Evolutionary conservation across 1,140 invertebrate species (phyloP).

Genomic region (Caenorhabditis briggsae): DNA sequence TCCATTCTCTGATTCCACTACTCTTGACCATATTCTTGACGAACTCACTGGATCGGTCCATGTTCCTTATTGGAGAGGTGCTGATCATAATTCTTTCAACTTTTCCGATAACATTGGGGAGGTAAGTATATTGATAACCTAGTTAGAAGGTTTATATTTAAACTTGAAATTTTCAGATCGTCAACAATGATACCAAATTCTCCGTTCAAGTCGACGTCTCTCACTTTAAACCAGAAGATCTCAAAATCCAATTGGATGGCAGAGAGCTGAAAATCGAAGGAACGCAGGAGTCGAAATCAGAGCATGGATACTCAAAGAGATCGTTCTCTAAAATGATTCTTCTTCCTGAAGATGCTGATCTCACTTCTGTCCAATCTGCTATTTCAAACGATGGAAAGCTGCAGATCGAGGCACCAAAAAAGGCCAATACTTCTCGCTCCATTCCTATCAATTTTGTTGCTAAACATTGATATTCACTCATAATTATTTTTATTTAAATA

Average conservation of each 20-base stretch:
- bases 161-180: not conserved
- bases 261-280: constrained; percentile 45
- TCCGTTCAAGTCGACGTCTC: constrained; percentile 20
- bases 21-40: not conserved
- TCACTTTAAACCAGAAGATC: constrained; percentile 31
- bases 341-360: constrained; percentile 17
- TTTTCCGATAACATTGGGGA: constrained; percentile 22
- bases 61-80: constrained; percentile 29
- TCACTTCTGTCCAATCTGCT: constrained; percentile 12
- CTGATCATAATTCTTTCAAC: constrained; percentile 41
- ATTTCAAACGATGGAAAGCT: constrained; percentile 30
- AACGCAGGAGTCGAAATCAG: constrained; percentile 10
- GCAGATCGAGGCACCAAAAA: constrained; percentile 13
- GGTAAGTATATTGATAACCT: not conserved
- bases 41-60: not conserved
- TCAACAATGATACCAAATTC: constrained; percentile 15
- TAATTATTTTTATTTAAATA: not conserved
- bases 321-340: constrained; percentile 19
- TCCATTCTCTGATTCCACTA: not conserved
- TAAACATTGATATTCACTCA: not conserved
- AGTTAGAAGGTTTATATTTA: not conserved
- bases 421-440: not conserved
- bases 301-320: constrained; percentile 48
- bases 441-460: constrained; percentile 28
- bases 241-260: constrained; percentile 32